Evolutionary conservation across 1,140 invertebrate genomes (phyloP).

Genomic region (Parapsyche elsis): DNA sequence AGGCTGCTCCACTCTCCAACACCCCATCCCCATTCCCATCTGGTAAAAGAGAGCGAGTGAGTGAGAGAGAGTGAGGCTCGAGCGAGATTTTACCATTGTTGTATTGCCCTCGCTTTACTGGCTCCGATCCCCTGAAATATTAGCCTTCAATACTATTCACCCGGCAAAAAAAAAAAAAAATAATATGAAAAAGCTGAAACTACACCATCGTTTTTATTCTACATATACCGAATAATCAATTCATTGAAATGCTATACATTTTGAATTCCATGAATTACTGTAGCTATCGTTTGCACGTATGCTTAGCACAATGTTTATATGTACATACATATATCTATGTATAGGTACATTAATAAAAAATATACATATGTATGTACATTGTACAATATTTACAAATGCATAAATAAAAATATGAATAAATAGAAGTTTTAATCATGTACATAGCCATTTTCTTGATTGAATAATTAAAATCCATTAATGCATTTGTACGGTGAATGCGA

Average conservation of each 20-base stretch:
- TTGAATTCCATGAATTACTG: no score
- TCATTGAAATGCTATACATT: no score
- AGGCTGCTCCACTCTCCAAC: slow-evolving; percentile 1
- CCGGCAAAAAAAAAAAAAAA: background rate
- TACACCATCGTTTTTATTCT: no score
- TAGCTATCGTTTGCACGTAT: no score
- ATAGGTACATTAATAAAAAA: background rate
- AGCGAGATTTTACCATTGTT: slow-evolving; percentile 34
- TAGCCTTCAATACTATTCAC: slow-evolving; percentile 12
- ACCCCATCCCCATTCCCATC: background rate
- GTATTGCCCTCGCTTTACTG: slow-evolving; percentile 16
- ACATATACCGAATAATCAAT: no score
- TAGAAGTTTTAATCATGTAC: no score
- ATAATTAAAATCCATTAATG: background rate
- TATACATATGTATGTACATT: no score
- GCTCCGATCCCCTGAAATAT: slow-evolving; percentile 33
- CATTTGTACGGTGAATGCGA: background rate
- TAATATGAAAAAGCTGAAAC: no score
- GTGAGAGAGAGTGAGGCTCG: background rate
- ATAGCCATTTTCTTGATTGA: background rate
- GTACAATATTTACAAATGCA: no score
- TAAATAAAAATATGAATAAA: background rate
- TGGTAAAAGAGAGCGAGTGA: no score
- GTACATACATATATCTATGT: background rate
- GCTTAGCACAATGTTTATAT: background rate